Evolutionary conservation across 2,888 invertebrate species (phyloP).

Genomic region (Drosophila putrida): DNA sequence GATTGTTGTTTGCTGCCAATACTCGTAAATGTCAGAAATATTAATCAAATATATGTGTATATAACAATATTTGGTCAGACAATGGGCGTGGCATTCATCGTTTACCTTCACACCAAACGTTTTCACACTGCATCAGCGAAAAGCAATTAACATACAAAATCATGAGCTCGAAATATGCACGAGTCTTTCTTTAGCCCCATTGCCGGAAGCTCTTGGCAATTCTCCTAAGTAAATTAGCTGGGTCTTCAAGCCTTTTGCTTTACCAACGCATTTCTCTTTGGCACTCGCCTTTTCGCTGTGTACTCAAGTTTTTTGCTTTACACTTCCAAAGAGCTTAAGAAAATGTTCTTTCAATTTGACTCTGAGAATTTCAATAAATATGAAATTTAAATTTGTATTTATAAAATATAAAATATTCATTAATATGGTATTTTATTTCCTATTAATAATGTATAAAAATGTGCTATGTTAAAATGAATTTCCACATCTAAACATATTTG

Average conservation of each 20-base stretch:
- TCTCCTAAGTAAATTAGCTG: slow-evolving; percentile 34
- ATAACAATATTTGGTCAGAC: slow-evolving; percentile 1
- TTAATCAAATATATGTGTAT: slow-evolving; percentile 16
- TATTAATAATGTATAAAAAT: background rate
- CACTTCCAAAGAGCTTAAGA: background rate
- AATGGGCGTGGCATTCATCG: slow-evolving; percentile 1
- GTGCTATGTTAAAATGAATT: background rate
- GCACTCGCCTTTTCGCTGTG: slow-evolving; percentile 20
- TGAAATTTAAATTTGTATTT: no score
- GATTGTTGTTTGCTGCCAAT: background rate
- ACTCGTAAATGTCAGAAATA: slow-evolving; percentile 47
- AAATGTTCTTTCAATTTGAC: background rate
- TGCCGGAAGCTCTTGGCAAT: slow-evolving; percentile 45
- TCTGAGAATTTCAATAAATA: no score
- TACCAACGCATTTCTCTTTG: slow-evolving; percentile 29
- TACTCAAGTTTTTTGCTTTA: slow-evolving; percentile 12
- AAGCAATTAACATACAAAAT: slow-evolving; percentile 52
- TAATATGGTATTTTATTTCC: background rate
- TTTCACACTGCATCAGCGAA: slow-evolving; percentile 26
- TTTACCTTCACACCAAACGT: slow-evolving; percentile 19
- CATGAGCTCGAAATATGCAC: slow-evolving; percentile 17
- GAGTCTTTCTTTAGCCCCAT: slow-evolving; percentile 10
- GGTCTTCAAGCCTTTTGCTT: slow-evolving; percentile 24
- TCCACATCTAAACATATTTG: background rate
- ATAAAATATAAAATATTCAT: background rate